Percentiles rank a stretch among this genome's conserved stretches.
Conservation (phyloP, 2,797 vertebrate genomes). For the Psittacula echo region DNA sequence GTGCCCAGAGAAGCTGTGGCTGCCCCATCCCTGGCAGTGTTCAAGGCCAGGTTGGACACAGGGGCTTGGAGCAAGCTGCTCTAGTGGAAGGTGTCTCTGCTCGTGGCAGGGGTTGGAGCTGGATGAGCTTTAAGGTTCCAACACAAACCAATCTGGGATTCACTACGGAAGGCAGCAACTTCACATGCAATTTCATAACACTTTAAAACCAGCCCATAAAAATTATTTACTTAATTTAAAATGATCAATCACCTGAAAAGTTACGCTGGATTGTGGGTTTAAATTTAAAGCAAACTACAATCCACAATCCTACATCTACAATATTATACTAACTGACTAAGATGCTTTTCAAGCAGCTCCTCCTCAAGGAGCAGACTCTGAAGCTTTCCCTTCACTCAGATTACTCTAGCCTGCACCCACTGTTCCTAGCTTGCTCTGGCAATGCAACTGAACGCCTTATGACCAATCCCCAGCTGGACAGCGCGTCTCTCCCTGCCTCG, state of each 20-base stretch:
- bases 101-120: too few species aligned
- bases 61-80: too few species aligned
- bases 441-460: rapidly evolving
- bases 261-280: neutral
- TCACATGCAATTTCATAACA: neutral
- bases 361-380: neutral
- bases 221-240: neutral
- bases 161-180: neutral
- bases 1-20: too few species aligned
- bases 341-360: neutral
- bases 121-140: neutral
- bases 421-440: rapidly evolving
- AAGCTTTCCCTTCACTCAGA: rapidly evolving
- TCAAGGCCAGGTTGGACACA: too few species aligned
- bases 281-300: neutral
- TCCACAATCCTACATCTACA: too few species aligned
- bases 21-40: too few species aligned
- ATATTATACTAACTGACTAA: rapidly evolving
- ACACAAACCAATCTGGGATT: neutral
- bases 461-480: neutral
- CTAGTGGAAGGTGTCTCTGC: too few species aligned
- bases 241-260: neutral
- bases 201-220: neutral
- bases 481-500: neutral
- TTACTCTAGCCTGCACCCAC: rapidly evolving